These are phyloP conservation scores for Laothoe populi DNA, from an alignment of 2,888 invertebrate species.

Conservation along the genomic window DNA sequence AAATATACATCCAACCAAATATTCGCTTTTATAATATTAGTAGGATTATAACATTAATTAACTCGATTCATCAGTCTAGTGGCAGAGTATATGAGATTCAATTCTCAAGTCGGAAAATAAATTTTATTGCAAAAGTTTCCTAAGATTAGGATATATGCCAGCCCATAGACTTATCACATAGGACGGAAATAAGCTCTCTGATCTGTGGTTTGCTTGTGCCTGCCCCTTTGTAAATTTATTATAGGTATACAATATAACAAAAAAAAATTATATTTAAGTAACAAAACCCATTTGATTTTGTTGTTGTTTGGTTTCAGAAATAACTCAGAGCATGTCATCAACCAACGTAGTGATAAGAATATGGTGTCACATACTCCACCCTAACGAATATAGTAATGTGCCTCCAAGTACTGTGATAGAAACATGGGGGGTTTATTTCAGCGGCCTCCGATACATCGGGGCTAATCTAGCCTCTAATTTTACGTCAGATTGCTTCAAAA, in stretches of 20 bases:
- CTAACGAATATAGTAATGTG: conserved; percentile 46
- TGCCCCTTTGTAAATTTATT: no score
- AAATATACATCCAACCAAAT: no score
- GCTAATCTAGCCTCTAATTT: conserved; percentile 88
- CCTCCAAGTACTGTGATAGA: conserved; percentile 86
- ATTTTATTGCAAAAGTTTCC: no score
- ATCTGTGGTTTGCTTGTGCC: no score
- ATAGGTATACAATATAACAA: background rate
- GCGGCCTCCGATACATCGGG: conserved; percentile 91
- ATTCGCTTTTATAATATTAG: no score
- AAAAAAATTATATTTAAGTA: background rate
- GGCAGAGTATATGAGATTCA: background rate
- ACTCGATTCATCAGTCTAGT: background rate
- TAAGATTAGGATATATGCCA: no score
- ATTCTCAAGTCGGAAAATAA: no score
- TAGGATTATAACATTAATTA: no score
- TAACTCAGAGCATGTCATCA: conserved; percentile 76
- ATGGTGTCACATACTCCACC: conserved; percentile 71
- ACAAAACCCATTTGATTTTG: background rate
- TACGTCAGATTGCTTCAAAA: conserved; percentile 87
- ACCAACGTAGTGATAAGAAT: conserved; percentile 77
- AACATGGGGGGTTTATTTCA: conserved; percentile 94
- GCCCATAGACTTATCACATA: no score
- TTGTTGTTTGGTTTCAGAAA: conserved; percentile 62
- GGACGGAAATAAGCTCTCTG: no score